phyloP scores from a whole-genome alignment of 2,113 vertebrate genomes.

The Siphamia tubifer region DNA sequence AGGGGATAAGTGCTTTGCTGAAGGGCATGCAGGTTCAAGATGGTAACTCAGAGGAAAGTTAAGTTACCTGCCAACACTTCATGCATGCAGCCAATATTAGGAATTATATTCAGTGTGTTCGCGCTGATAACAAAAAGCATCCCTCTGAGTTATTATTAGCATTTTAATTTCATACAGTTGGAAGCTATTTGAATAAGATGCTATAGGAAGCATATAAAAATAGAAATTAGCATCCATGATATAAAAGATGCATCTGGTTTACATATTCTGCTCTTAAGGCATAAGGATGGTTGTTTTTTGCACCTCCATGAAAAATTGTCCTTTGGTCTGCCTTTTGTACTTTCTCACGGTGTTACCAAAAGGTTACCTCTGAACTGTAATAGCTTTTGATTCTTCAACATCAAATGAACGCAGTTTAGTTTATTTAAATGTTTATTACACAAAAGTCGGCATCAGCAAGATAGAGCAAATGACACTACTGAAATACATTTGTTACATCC shows the following conservation, averaged over 20 bases:
- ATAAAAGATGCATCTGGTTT: background rate
- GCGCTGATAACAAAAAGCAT: constrained; percentile 15
- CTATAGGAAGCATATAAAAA: background rate
- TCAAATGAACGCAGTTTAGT: too few relatives aligned
- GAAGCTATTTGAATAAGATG: background rate
- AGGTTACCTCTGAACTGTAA: too few relatives aligned
- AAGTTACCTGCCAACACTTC: constrained; percentile 55
- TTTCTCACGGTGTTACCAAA: too few relatives aligned
- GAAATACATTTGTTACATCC: too few relatives aligned
- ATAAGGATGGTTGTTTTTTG: background rate
- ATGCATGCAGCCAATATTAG: constrained; percentile 22
- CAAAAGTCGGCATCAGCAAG: too few relatives aligned
- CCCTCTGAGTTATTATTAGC: background rate
- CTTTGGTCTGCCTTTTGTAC: too few relatives aligned
- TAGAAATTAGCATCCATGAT: background rate
- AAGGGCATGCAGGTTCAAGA: constrained; percentile 54
- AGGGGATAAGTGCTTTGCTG: constrained; percentile 55
- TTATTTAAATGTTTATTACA: too few relatives aligned
- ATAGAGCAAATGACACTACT: too few relatives aligned
- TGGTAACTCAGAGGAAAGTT: constrained; percentile 48
- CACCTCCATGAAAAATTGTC: too few relatives aligned
- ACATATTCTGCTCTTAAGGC: background rate
- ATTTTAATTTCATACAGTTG: background rate
- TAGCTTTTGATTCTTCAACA: too few relatives aligned
- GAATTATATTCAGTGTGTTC: constrained; percentile 38